Conservation (phyloP, 2,113 vertebrate species). For the Bucco capensis region DNA sequence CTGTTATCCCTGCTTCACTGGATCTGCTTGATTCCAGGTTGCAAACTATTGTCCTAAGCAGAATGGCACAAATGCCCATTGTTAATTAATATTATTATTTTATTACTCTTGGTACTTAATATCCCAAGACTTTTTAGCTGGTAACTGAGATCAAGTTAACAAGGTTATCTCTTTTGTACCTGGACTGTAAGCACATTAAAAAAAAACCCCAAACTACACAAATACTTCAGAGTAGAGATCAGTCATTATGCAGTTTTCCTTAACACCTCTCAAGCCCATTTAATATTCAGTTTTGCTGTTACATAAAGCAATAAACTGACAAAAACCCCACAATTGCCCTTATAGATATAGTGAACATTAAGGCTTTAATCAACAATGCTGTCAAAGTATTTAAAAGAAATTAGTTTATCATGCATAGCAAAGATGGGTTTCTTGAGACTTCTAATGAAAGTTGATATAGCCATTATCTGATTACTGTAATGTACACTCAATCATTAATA, state of each 20-base stretch:
- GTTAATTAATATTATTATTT: background rate
- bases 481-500: constrained; percentile 7
- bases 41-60: background rate
- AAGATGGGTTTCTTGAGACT: constrained; percentile 10
- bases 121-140: background rate
- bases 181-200: background rate
- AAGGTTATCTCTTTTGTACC: background rate
- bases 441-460: constrained; percentile 23
- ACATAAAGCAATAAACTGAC: background rate
- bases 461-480: constrained; percentile 40
- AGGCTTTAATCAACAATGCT: constrained; percentile 6
- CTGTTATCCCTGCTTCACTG: background rate
- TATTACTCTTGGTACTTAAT: background rate
- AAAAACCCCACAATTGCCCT: background rate
- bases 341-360: background rate
- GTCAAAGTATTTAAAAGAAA: constrained; percentile 35
- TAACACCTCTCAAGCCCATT: background rate
- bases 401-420: background rate
- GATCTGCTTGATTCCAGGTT: background rate
- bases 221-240: background rate
- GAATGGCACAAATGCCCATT: background rate
- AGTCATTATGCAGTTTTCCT: background rate
- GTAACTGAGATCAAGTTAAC: background rate
- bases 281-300: constrained; percentile 1
- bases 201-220: background rate